Evolutionary conservation across 2,888 invertebrate genomes (phyloP), one percentile per base, ranked within the genome.

Genomic region (Nebria brevicollis): DNA sequence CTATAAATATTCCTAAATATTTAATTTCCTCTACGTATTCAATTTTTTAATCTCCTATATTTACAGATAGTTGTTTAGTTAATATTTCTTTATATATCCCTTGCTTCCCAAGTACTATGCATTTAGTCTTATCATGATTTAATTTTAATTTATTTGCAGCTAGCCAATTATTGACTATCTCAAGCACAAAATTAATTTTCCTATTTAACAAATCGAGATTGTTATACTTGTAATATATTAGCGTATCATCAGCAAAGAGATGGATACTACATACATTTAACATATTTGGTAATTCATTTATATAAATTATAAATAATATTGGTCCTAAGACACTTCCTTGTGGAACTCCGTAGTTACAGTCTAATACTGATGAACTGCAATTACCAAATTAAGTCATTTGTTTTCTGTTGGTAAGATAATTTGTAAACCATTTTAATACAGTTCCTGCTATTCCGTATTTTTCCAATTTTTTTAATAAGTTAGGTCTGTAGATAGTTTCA

Each of bases 271-370:
- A 20, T 2, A 74, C 82, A 82, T 65, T 68, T 72, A 76, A 2
- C 11, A 74, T 75, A 77, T 43, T 73, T 10, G 73, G 76, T 8
- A 82, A 66, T 34, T 82, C 82, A 76, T 82, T 83, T 8, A 83
- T 83, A 68, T 83, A 83, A 13, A 83, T 25, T 10, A 83, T 76
- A 20, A 83, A 83, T 20, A 82, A 75, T 15, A 79, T 11, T 11
- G 82, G 75, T 41, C 81, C 82, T 43, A 82, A 68, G 20, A 79
- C 72, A 11, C 81, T 77, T 0, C 82, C 82, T 74, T 82, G 83
- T 1, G 83, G 83, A 11, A 82, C 83, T 3, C 82, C 82, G 64
- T 72, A 15, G n/a, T 73, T 41, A 20, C 43, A 34, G 10, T 75
- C 43, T 72, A 72, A 13, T n/a, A 25, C 72, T 54, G 41, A 80